Base-by-base conservation (phyloP, 35 echinoderm and acorn worm species). In the Ophiothrix spiculata region DNA sequence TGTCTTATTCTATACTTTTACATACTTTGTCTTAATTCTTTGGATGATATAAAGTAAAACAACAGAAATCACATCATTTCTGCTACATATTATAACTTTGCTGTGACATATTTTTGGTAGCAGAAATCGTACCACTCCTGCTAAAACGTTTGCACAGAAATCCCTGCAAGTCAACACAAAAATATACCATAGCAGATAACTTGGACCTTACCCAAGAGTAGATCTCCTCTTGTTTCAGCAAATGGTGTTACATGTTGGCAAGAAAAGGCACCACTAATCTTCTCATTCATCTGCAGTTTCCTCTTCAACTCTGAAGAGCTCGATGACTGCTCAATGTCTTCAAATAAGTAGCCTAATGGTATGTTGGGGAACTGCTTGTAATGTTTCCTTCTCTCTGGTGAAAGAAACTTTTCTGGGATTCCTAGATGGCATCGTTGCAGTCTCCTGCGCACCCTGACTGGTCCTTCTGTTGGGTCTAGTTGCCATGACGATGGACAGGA, bases 401-500 rank as follows among this genome's bases (percentile, higher is more conserved):
- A 56, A 56, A 98, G 85, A 64, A 91, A 98, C 86, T 86, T 91
- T 0, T 56, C n/a, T 31, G 78, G 46, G 1, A 98, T 91, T 41
- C 73, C 74, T 1, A 98, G 92, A 64, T 98, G 91, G 39, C 89
- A 94, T 40, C 95, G 78, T 77, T 94, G 91, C 1, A 98, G 89
- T 77, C 95, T 90, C 34, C 89, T 32, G 83, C 80, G 45, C 17
- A 98, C 91, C 40, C 95, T 76, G 12, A 75, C 91, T 36, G 95
- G 95, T 19, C 95, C 95, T 40, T 98, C 95, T 31, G 95, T 98
- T 4, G 95, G 92, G 40, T 98, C 95, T 1, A 98, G 86, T 40
- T 94, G 85, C 95, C 95, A 98, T 37, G 87, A 91, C 2, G 80
- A 76, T 11, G 95, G 92, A 84, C 91, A 98, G 73, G 36, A 87